A percentile compares a stretch with the other conserved stretches of the same genome.
These are phyloP conservation scores for Triplophysa siluroides DNA, from an alignment of 2,113 vertebrate genomes.

Conservation along the genomic window DNA sequence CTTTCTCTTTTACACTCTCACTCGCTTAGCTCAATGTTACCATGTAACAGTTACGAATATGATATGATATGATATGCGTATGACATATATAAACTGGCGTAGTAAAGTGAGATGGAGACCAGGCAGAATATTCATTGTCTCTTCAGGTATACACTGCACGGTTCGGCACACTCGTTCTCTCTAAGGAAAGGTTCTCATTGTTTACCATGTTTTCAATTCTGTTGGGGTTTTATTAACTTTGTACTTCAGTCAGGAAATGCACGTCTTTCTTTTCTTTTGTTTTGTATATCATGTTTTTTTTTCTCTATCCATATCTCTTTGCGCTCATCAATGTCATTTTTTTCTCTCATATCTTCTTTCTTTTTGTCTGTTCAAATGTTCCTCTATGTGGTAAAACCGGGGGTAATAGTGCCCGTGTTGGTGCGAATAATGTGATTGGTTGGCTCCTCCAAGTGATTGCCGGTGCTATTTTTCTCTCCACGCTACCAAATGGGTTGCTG, in stretches of 20 bases:
- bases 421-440: constrained; percentile 41
- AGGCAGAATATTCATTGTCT: not conserved
- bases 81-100: too few relatives aligned
- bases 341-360: not conserved
- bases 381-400: constrained; percentile 29
- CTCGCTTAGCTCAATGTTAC: not conserved
- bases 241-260: constrained; percentile 5
- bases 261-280: not conserved
- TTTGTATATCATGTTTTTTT: constrained; percentile 12
- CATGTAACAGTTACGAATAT: too few relatives aligned
- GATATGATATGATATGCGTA: too few relatives aligned
- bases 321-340: constrained; percentile 33
- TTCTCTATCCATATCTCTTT: constrained; percentile 1
- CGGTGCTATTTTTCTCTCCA: constrained; percentile 33
- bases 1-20: not conserved
- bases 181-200: constrained; percentile 4
- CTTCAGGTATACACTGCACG: not conserved
- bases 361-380: constrained; percentile 8
- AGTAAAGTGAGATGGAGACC: not conserved
- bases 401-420: constrained; percentile 32
- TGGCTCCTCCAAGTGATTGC: constrained; percentile 42
- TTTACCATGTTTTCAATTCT: constrained; percentile 14
- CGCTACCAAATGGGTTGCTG: constrained; percentile 47
- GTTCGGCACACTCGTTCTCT: not conserved
- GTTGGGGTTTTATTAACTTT: not conserved